A percentile compares a stretch with the other conserved stretches of the same genome.
phyloP scores from a whole-genome alignment of 1,140 invertebrate genomes.

The Drosophila baimaii region DNA sequence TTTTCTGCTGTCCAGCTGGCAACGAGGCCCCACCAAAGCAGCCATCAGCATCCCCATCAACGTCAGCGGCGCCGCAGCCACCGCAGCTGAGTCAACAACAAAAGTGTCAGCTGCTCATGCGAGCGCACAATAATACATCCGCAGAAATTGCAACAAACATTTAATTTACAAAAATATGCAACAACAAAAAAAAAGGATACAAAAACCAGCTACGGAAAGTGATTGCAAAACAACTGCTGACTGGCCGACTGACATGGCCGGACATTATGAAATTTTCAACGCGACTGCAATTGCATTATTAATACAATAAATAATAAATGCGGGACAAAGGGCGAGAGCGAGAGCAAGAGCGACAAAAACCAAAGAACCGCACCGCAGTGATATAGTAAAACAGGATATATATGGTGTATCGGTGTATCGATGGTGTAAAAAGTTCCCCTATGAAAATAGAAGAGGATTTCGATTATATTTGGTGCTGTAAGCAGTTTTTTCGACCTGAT shows the following conservation, averaged over 20 bases:
- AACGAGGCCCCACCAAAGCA: constrained; percentile 24
- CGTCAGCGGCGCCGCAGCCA: constrained; percentile 34
- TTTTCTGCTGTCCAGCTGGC: constrained; percentile 9
- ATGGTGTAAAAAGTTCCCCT: background rate
- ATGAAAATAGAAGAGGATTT: background rate
- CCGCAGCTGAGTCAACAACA: constrained; percentile 48
- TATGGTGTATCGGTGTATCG: constrained; percentile 2
- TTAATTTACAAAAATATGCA: background rate
- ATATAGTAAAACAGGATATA: background rate
- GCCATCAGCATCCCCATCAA: constrained; percentile 39
- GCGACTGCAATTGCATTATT: constrained; percentile 71
- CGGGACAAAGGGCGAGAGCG: constrained; percentile 39
- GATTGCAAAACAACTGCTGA: constrained; percentile 22
- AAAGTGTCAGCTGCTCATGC: constrained; percentile 35
- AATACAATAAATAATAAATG: constrained; percentile 72
- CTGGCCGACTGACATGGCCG: constrained; percentile 55
- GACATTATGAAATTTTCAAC: constrained; percentile 72
- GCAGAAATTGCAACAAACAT: constrained; percentile 33
- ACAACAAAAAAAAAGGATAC: constrained; percentile 3
- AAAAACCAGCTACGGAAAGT: background rate
- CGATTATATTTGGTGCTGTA: no score
- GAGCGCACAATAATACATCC: constrained; percentile 26
- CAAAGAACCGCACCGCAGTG: constrained; percentile 1
- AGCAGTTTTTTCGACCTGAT: no score
- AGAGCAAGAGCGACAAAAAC: constrained; percentile 2